These are phyloP conservation scores for Eumerus sabulonum DNA, from an alignment of 2,888 invertebrate species.

Conservation along the genomic window DNA sequence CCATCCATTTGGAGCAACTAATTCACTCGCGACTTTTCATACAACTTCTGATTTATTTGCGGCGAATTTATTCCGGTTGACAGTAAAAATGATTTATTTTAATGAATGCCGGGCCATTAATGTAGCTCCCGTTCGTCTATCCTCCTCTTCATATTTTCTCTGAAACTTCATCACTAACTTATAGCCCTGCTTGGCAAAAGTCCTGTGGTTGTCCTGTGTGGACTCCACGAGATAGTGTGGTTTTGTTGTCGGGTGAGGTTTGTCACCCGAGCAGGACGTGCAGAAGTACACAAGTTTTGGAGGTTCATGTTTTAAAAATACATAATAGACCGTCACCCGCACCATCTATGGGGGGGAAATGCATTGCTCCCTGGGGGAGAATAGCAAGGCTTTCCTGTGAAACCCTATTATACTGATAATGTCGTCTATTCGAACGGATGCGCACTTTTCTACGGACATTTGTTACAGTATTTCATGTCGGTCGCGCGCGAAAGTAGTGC, in stretches of 20 bases:
- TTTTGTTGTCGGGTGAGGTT: constrained; percentile 17
- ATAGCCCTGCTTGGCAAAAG: too few species aligned
- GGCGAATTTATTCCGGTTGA: constrained; percentile 62
- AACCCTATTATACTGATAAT: constrained; percentile 60
- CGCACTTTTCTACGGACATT: constrained; percentile 18
- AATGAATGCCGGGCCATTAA: constrained; percentile 67
- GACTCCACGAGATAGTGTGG: constrained; percentile 42
- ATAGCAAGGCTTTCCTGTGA: constrained; percentile 27
- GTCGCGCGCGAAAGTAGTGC: constrained; percentile 19
- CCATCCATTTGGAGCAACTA: constrained; percentile 50
- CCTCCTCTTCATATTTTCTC: constrained; percentile 42
- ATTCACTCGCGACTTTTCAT: constrained; percentile 55
- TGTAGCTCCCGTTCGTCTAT: constrained; percentile 44
- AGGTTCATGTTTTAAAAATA: constrained; percentile 53
- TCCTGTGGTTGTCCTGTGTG: constrained; percentile 21
- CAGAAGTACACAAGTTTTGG: constrained; percentile 37
- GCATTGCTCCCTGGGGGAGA: not conserved
- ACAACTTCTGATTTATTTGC: constrained; percentile 63
- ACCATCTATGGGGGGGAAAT: too few species aligned
- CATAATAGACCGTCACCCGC: constrained; percentile 40
- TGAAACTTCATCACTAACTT: constrained; percentile 15
- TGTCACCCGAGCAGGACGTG: constrained; percentile 18
- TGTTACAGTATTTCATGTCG: constrained; percentile 46
- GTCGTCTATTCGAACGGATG: constrained; percentile 41
- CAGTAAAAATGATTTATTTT: constrained; percentile 69